A percentile compares a stretch with the other conserved stretches of the same genome.
Conservation (phyloP, 1,140 invertebrate species). For the Semibalanus balanoides region DNA sequence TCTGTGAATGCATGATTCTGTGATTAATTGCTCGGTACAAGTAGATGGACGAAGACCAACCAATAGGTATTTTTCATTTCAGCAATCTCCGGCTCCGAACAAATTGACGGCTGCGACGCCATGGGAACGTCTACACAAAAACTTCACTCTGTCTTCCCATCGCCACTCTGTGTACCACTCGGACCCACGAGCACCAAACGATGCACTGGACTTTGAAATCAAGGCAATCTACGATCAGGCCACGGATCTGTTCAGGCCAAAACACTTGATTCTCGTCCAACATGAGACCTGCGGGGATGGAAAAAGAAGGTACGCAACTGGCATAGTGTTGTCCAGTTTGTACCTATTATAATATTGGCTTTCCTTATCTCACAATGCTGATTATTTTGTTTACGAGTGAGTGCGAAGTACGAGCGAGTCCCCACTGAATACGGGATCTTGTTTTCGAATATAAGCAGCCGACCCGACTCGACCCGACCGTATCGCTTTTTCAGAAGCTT, state of each 20-base stretch:
- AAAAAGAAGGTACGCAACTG: background rate
- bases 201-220: background rate
- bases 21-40: no score
- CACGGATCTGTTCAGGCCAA: background rate
- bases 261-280: background rate
- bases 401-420: no score
- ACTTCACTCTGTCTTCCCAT: background rate
- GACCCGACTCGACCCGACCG: no score
- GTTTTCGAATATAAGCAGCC: no score
- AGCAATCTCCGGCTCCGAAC: background rate
- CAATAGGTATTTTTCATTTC: background rate
- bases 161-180: background rate
- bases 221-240: background rate
- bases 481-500: no score
- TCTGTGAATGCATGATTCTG: no score
- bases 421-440: no score
- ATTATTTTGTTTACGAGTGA: no score
- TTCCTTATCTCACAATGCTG: no score
- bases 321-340: no score
- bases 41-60: no score
- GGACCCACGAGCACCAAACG: background rate
- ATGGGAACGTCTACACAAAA: background rate
- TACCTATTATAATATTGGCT: no score
- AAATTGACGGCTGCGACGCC: background rate
- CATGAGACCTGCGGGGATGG: background rate